These are phyloP conservation scores for Melanotaenia trifasciata DNA, from an alignment of 2,797 vertebrate genomes.

Conservation along the genomic window DNA sequence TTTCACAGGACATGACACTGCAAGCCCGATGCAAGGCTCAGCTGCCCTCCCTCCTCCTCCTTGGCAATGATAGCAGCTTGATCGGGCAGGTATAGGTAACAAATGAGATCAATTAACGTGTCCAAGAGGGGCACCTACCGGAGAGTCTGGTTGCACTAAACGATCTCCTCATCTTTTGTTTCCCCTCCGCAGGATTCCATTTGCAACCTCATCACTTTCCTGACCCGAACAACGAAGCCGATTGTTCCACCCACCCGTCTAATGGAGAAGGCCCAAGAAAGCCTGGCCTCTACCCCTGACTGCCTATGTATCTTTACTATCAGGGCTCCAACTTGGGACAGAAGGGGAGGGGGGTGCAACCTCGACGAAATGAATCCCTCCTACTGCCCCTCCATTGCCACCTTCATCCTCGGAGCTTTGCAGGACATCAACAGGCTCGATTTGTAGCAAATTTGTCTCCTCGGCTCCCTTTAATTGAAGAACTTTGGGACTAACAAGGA, in stretches of 20 bases:
- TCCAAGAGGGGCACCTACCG: slow-evolving; percentile 90
- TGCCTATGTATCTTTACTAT: slow-evolving; percentile 88
- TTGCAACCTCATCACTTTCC: slow-evolving; percentile 84
- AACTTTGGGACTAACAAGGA: slow-evolving; percentile 77
- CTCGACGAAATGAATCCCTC: slow-evolving; percentile 80
- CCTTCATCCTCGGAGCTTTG: slow-evolving; percentile 61
- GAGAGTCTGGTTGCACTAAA: slow-evolving; percentile 92
- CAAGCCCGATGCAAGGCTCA: not conserved
- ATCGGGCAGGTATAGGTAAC: slow-evolving; percentile 94
- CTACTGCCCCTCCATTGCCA: slow-evolving; percentile 28
- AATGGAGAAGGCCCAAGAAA: slow-evolving; percentile 87
- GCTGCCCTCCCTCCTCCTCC: slow-evolving; percentile 23
- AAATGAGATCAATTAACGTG: slow-evolving; percentile 98
- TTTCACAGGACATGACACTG: slow-evolving; percentile 33
- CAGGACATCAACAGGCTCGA: slow-evolving; percentile 84
- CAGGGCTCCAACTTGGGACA: slow-evolving; percentile 67
- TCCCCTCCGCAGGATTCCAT: slow-evolving; percentile 86
- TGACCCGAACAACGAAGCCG: slow-evolving; percentile 84
- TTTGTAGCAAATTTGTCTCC: slow-evolving; percentile 90
- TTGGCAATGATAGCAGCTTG: slow-evolving; percentile 86
- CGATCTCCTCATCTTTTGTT: slow-evolving; percentile 91
- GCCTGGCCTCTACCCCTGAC: slow-evolving; percentile 81
- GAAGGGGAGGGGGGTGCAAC: slow-evolving; percentile 38
- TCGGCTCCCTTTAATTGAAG: slow-evolving; percentile 80
- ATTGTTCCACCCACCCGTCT: slow-evolving; percentile 85